Percentiles rank a stretch among this genome's conserved stretches.
Conservation (phyloP, 2,888 invertebrate genomes). For the Lithophane socia region DNA sequence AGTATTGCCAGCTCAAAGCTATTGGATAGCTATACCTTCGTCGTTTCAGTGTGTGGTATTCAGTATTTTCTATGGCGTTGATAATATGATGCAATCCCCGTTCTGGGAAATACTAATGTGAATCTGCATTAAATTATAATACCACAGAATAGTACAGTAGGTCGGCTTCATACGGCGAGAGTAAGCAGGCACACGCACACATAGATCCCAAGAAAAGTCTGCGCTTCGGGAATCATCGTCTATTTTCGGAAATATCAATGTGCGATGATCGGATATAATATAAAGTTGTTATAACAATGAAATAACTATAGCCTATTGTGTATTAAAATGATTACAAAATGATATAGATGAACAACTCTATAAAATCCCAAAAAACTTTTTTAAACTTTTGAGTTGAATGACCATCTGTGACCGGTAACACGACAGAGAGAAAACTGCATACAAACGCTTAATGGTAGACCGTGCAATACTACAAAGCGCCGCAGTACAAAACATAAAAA, state of each 20-base stretch:
- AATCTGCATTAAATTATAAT: neutral
- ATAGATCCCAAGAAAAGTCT: neutral
- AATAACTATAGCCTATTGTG: too few species aligned
- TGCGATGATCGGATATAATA: neutral
- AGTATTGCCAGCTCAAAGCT: constrained; percentile 11
- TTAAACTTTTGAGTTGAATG: too few species aligned
- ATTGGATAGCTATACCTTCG: neutral
- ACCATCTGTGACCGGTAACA: neutral
- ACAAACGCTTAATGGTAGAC: neutral
- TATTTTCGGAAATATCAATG: neutral
- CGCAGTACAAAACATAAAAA: neutral
- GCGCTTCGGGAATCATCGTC: neutral
- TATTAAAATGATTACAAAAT: too few species aligned
- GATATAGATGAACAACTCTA: too few species aligned
- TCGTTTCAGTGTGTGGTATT: neutral
- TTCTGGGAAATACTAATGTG: neutral
- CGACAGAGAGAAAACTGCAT: neutral
- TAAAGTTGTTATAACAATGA: too few species aligned
- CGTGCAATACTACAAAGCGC: neutral
- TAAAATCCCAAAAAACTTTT: too few species aligned
- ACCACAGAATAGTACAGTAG: neutral
- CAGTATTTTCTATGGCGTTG: neutral
- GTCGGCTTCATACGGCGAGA: neutral
- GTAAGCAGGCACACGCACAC: neutral
- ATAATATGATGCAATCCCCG: neutral